Conservation (phyloP, 2,888 invertebrate genomes). For the Timema cristinae region DNA sequence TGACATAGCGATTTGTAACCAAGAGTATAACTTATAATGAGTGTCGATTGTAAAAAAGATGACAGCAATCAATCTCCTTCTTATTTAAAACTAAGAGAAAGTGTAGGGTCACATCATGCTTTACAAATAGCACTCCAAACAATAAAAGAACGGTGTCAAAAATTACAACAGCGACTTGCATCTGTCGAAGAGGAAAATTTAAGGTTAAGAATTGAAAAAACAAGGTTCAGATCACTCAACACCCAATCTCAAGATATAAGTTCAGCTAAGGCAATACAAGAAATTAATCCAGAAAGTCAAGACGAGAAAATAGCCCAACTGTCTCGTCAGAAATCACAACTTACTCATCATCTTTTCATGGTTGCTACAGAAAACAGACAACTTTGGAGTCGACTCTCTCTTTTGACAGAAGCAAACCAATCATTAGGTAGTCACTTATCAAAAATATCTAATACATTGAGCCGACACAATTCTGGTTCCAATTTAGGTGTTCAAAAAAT, state of each 20-base stretch:
- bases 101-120: constrained; percentile 35
- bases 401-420: constrained; percentile 57
- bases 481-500: constrained; percentile 1
- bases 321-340: constrained; percentile 68
- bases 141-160: constrained; percentile 75
- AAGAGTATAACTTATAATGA: constrained; percentile 15
- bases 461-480: constrained; percentile 40
- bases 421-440: constrained; percentile 50
- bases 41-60: constrained; percentile 18
- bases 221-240: not conserved
- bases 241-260: constrained; percentile 44
- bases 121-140: constrained; percentile 65
- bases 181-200: constrained; percentile 73
- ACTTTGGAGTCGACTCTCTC: constrained; percentile 69
- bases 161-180: constrained; percentile 66
- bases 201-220: constrained; percentile 47
- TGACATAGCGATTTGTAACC: no score
- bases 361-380: constrained; percentile 77
- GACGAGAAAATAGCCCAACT: constrained; percentile 61
- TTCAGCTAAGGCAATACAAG: constrained; percentile 1
- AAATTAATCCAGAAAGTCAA: not conserved
- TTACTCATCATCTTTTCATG: constrained; percentile 74
- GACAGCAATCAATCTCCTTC: not conserved
- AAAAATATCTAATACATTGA: constrained; percentile 52
- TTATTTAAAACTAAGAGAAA: constrained; percentile 27